Conservation (phyloP, 64 coral and sea anemone genomes). For the Acropora tenuis region DNA sequence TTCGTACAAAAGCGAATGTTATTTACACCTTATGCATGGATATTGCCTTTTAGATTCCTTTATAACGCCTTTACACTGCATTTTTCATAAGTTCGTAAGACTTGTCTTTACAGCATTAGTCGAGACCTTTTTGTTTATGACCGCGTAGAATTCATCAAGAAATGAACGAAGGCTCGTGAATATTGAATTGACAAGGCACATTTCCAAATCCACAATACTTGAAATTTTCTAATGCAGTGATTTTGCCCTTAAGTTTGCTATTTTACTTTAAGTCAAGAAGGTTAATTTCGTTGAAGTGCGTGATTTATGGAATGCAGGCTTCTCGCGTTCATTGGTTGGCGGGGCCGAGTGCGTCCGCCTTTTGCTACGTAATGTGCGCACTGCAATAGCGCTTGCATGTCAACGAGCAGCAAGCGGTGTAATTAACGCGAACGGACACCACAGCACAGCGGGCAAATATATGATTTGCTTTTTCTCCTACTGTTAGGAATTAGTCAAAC, state of each 20-base stretch:
- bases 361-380: conserved; percentile 14
- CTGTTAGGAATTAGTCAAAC: conserved; percentile 56
- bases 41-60: conserved; percentile 11
- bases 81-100: conserved; percentile 31
- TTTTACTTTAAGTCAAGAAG: not conserved
- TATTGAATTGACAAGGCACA: not conserved
- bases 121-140: conserved; percentile 13
- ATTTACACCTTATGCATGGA: conserved; percentile 6
- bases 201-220: not conserved
- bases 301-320: conserved; percentile 39
- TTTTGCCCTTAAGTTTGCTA: too few species aligned
- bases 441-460: conserved; percentile 11
- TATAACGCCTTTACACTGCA: not conserved
- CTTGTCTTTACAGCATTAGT: conserved; percentile 1
- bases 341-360: conserved; percentile 12
- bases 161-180: conserved; percentile 27
- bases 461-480: conserved; percentile 44
- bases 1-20: not conserved
- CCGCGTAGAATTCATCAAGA: not conserved
- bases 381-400: conserved; percentile 30
- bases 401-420: conserved; percentile 28
- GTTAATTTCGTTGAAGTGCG: conserved; percentile 37
- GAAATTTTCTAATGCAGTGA: too few species aligned
- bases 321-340: conserved; percentile 34
- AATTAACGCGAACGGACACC: conserved; percentile 30